These are phyloP conservation scores for Cephus runcator DNA, from an alignment of 2,888 invertebrate genomes.

Conservation along the genomic window DNA sequence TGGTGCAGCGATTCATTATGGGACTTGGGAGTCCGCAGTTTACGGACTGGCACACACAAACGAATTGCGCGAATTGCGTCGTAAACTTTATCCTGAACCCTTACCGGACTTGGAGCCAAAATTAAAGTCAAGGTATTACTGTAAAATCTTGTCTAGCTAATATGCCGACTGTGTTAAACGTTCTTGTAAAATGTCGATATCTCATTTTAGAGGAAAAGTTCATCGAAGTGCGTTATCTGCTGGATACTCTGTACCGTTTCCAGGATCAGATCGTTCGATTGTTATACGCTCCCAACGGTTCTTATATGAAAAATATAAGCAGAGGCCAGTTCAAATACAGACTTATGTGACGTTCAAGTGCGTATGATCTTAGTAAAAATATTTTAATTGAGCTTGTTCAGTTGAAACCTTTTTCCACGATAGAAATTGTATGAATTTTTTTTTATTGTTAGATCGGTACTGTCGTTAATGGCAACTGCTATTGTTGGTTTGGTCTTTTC, in stretches of 20 bases:
- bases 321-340: slow-evolving; percentile 82
- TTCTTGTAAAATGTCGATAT: not conserved
- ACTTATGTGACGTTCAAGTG: slow-evolving; percentile 75
- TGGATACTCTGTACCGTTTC: slow-evolving; percentile 81
- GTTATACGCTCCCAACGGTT: slow-evolving; percentile 84
- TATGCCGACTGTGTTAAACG: not conserved
- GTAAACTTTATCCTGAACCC: slow-evolving; percentile 74
- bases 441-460: slow-evolving; percentile 63
- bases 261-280: slow-evolving; percentile 85
- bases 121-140: slow-evolving; percentile 68
- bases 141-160: not conserved
- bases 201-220: slow-evolving; percentile 64
- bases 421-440: not conserved
- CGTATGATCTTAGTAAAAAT: slow-evolving; percentile 9
- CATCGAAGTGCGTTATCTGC: slow-evolving; percentile 66
- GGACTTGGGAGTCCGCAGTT: slow-evolving; percentile 91
- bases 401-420: not conserved
- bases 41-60: slow-evolving; percentile 76
- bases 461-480: slow-evolving; percentile 66
- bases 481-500: slow-evolving; percentile 73
- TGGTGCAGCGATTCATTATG: slow-evolving; percentile 77
- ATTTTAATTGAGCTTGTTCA: not conserved
- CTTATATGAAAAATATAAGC: slow-evolving; percentile 74
- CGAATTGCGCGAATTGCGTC: slow-evolving; percentile 75
- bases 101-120: slow-evolving; percentile 74